Evolutionary conservation across 2,113 vertebrate genomes (phyloP).

Genomic region (Columba livia): DNA sequence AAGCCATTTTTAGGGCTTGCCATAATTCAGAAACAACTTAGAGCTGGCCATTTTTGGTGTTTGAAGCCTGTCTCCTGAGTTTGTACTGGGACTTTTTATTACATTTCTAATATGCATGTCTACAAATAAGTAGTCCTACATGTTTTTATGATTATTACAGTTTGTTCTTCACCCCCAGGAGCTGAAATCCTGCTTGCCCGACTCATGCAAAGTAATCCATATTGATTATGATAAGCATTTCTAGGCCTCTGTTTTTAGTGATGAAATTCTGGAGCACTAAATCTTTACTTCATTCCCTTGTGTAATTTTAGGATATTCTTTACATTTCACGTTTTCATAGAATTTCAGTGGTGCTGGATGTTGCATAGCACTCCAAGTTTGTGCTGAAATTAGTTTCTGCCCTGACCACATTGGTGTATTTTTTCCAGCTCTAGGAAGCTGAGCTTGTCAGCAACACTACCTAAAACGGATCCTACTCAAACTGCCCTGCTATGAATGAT

Average conservation of each 20-base stretch:
- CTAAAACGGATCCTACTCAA: background rate
- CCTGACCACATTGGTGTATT: background rate
- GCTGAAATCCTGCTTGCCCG: conserved; percentile 6
- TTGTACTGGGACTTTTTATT: background rate
- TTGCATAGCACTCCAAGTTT: background rate
- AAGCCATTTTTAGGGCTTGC: background rate
- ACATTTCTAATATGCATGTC: background rate
- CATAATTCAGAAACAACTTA: conserved; percentile 27
- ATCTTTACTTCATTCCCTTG: background rate
- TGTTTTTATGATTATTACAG: background rate
- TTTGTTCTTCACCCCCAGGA: background rate
- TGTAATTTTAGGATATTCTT: background rate
- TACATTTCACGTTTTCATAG: background rate
- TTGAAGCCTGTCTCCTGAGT: background rate
- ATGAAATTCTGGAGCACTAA: background rate
- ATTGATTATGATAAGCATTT: background rate
- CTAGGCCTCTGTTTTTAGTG: accelerated
- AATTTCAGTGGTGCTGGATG: background rate
- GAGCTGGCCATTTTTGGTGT: background rate
- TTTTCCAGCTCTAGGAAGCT: background rate
- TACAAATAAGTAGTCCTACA: conserved; percentile 14
- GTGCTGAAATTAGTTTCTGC: background rate
- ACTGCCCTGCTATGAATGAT: background rate
- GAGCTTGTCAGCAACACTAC: background rate
- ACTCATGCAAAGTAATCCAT: background rate